Evolutionary conservation across 2,113 vertebrate species (phyloP), one percentile per base, ranked within the genome.

Genomic region (Prietella phreatophila): DNA sequence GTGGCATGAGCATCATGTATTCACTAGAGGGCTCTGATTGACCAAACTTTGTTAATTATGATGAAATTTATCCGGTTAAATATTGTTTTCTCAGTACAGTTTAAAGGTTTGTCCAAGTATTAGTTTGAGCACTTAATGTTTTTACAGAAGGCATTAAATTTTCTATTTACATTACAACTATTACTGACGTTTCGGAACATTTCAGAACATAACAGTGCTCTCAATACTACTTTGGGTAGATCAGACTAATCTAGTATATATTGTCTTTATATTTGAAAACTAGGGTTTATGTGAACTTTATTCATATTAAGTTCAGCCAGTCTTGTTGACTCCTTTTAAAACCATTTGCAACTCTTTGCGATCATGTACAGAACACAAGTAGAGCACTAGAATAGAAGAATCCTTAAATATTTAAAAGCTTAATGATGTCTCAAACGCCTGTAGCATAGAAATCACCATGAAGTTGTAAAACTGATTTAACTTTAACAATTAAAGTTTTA

Each of bases 1-100:
- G 0, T 85, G 14, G 81, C 55, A 55, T 55, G 7, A 71, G 67
- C 33, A 67, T 65, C 20, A 76, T 83, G 8, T 50, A 3, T 69
- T 90, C 93, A 90, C 88, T 65, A 84, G 92, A 89, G 87, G 79
- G 88, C 65, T 69, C 90, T 90, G 84, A 91, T 89, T 50, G 36
- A 65, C 81, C 67, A 86, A 60, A 13, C 13, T 61, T 20, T 67
- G 39, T 60, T 50, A 19, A 33, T 60, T 53, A 61, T 6, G 3
- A 8, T n/a, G 39, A 13, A 15, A 19, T 65, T 22, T 20, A 13
- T 27, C 30, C 10, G 1, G 7, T 42, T 83, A 19, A 4, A 75
- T 6, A 42, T 33, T 80, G 17, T 55, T 56, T 56, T 53, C 39
- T 78, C 2, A n/a, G 47, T 55, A 17, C 25, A 53, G n/a, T 81